Conservation (phyloP, 2,888 invertebrate species). For the Homarus gammarus region DNA sequence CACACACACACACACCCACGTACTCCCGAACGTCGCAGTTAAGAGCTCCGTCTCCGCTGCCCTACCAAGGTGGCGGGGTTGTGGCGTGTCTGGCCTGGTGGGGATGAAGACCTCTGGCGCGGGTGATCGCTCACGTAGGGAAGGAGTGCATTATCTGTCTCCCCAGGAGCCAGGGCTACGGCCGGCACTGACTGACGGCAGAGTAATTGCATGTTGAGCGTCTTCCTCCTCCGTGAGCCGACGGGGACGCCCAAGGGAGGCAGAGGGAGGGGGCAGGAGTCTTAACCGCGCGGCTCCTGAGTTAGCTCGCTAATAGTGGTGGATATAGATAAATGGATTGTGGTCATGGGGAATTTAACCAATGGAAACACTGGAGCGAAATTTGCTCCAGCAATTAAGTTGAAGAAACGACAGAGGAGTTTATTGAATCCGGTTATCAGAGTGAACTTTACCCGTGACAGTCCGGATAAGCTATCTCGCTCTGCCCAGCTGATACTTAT, state of each 20-base stretch:
- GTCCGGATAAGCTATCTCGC: neutral
- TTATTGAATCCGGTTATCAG: neutral
- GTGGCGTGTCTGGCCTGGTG: conserved; percentile 13
- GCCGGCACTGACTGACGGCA: conserved; percentile 59
- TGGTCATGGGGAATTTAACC: conserved; percentile 35
- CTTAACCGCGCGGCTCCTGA: neutral
- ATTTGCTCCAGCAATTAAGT: neutral
- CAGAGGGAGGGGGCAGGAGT: neutral
- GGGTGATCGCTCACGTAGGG: conserved; percentile 55
- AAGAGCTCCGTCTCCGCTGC: neutral
- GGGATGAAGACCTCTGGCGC: conserved; percentile 39
- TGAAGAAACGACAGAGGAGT: neutral
- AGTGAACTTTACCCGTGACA: neutral
- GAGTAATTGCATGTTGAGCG: conserved; percentile 64
- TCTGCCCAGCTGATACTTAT: neutral
- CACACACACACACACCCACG: neutral
- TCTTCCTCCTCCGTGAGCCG: conserved; percentile 45
- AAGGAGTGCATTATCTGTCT: conserved; percentile 50
- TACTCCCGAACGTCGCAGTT: neutral
- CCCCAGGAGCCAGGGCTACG: conserved; percentile 46
- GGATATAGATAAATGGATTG: conserved; percentile 55
- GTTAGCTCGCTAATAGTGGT: conserved; percentile 43
- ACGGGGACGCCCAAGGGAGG: neutral
- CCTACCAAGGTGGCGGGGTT: neutral
- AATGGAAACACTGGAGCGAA: conserved; percentile 11